Evolutionary conservation across 1,140 invertebrate genomes (phyloP).

Genomic region (Drosophila teissieri): DNA sequence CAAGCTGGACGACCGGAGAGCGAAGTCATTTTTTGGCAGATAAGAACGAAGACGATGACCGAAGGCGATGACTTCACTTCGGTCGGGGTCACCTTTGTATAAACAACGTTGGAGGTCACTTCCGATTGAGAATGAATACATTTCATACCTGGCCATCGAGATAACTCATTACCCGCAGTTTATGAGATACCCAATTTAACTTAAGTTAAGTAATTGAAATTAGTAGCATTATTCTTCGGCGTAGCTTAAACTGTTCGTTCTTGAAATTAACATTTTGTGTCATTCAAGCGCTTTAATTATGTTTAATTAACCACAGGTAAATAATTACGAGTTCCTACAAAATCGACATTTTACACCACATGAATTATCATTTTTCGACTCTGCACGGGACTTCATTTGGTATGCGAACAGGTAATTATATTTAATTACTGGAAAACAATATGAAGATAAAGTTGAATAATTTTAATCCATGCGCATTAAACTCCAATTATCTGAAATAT

Average conservation of each 20-base stretch:
- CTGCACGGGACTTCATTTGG: conserved; percentile 26
- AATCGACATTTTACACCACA: conserved; percentile 21
- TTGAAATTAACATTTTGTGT: not conserved
- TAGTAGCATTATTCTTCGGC: too few relatives aligned
- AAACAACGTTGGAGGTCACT: not conserved
- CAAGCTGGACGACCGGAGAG: conserved; percentile 7
- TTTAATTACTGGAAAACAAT: conserved; percentile 66
- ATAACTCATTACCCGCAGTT: not conserved
- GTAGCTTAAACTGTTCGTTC: not conserved
- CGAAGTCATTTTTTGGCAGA: conserved; percentile 22
- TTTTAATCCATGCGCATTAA: conserved; percentile 82
- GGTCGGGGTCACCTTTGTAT: not conserved
- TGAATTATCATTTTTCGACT: conserved; percentile 2
- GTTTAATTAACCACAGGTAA: conserved; percentile 18
- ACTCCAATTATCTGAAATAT: conserved; percentile 65
- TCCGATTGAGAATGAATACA: not conserved
- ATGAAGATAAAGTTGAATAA: conserved; percentile 70
- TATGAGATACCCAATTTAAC: too few relatives aligned
- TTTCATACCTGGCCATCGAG: too few relatives aligned
- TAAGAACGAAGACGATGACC: conserved; percentile 14
- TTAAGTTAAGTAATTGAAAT: not conserved
- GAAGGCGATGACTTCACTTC: conserved; percentile 14
- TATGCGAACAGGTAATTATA: conserved; percentile 57
- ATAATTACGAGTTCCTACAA: conserved; percentile 24
- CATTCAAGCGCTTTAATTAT: not conserved